A percentile compares a stretch with the other conserved stretches of the same genome.
These are phyloP conservation scores for Dolichotis patagonum DNA, from an alignment of 2,113 vertebrate genomes.

Conservation along the genomic window DNA sequence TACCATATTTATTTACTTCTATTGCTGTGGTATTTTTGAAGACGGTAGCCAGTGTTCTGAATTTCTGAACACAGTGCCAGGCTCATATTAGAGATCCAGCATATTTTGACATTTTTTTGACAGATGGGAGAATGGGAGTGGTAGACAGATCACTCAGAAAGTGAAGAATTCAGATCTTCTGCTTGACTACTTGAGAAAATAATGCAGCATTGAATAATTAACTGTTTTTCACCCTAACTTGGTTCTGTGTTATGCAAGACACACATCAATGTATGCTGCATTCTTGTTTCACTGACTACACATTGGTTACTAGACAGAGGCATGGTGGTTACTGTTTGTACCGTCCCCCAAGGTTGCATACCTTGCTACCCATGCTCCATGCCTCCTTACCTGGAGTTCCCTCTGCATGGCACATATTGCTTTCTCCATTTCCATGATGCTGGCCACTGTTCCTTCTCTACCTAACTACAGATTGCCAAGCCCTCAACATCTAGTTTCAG, in stretches of 20 bases:
- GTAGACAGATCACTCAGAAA: neutral
- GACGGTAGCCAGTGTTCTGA: neutral
- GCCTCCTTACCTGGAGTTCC: neutral
- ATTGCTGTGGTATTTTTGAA: neutral
- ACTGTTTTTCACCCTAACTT: neutral
- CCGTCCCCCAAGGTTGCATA: neutral
- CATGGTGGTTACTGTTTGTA: neutral
- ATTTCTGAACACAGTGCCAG: neutral
- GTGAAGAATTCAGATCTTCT: neutral
- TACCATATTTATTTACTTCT: neutral
- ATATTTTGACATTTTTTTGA: neutral
- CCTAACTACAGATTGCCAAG: neutral
- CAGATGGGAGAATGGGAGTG: neutral
- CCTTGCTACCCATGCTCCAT: neutral
- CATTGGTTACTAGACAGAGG: neutral
- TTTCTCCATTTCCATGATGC: neutral
- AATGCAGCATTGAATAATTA: neutral
- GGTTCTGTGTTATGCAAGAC: neutral
- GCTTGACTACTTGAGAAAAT: conserved; percentile 6
- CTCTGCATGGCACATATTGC: neutral
- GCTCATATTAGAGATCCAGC: neutral
- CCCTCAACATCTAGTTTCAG: neutral
- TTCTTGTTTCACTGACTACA: neutral
- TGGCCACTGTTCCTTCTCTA: neutral
- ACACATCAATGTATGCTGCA: neutral